These are phyloP conservation scores for Kryptolebias marmoratus DNA, from an alignment of 2,113 vertebrate species.

Conservation along the genomic window DNA sequence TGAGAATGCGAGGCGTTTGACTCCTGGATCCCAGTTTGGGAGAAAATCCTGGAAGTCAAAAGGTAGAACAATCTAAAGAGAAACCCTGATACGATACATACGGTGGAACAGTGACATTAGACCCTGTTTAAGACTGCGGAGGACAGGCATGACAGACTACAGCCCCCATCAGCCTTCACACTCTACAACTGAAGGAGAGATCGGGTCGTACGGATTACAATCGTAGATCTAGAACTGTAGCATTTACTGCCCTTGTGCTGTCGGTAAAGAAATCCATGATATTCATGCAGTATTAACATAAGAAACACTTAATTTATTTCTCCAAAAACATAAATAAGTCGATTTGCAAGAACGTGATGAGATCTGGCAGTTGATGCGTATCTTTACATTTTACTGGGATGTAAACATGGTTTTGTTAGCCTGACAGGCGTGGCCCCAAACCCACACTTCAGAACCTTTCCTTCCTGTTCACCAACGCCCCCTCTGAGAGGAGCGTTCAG, in stretches of 20 bases:
- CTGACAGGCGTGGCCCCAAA: slow-evolving; percentile 64
- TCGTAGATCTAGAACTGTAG: slow-evolving; percentile 49
- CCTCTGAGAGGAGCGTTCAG: slow-evolving; percentile 70
- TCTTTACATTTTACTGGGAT: slow-evolving; percentile 76
- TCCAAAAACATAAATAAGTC: slow-evolving; percentile 63
- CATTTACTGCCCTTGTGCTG: slow-evolving; percentile 71
- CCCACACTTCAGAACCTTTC: slow-evolving; percentile 36
- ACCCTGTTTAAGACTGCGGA: slow-evolving; percentile 82
- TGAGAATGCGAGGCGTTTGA: slow-evolving; percentile 47
- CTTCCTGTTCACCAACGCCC: not conserved
- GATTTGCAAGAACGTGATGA: slow-evolving; percentile 64
- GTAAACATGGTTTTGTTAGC: slow-evolving; percentile 78
- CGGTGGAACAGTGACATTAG: slow-evolving; percentile 49
- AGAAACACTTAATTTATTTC: slow-evolving; percentile 63
- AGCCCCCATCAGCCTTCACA: slow-evolving; percentile 50
- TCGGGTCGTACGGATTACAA: slow-evolving; percentile 59
- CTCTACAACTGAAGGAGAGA: slow-evolving; percentile 55
- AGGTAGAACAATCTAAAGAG: slow-evolving; percentile 50
- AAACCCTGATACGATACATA: slow-evolving; percentile 61
- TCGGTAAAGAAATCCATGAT: slow-evolving; percentile 69
- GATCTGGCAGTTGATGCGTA: slow-evolving; percentile 69
- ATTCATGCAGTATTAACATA: slow-evolving; percentile 82
- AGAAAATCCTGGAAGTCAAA: slow-evolving; percentile 49
- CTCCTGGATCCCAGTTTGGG: slow-evolving; percentile 38
- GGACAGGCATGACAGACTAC: slow-evolving; percentile 66